Percentiles rank a stretch among this genome's conserved stretches.
Conservation (phyloP, 2,113 vertebrate genomes). For the Triplophysa siluroides region DNA sequence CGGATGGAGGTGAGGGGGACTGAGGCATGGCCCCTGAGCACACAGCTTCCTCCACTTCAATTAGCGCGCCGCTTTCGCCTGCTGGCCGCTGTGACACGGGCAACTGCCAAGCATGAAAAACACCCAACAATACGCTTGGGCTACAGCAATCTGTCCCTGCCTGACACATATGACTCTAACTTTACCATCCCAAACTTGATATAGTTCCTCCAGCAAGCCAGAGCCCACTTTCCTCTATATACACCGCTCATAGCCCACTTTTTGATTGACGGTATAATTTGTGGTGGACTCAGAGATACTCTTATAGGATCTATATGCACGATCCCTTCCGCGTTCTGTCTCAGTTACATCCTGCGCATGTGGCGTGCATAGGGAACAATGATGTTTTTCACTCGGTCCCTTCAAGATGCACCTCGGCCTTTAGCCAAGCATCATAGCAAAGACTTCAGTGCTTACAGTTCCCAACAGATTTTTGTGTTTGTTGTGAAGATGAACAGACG, state of each 20-base stretch:
- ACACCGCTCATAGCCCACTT: background rate
- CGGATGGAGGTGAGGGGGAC: constrained; percentile 22
- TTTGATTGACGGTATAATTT: constrained; percentile 24
- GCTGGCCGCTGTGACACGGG: constrained; percentile 30
- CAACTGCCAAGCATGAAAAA: constrained; percentile 35
- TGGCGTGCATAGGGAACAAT: too few species aligned
- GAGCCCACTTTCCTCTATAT: background rate
- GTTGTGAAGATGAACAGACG: too few species aligned
- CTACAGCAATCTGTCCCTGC: constrained; percentile 35
- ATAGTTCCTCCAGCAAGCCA: constrained; percentile 12
- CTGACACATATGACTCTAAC: constrained; percentile 26
- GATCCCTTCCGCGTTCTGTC: too few species aligned
- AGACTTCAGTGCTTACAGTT: too few species aligned
- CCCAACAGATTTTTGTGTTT: too few species aligned
- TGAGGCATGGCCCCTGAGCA: constrained; percentile 26
- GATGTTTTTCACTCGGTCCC: too few species aligned
- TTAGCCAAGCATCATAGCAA: too few species aligned
- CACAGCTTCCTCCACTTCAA: constrained; percentile 51
- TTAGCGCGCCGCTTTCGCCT: constrained; percentile 49
- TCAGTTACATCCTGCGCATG: too few species aligned
- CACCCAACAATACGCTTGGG: constrained; percentile 19
- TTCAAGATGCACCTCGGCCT: too few species aligned
- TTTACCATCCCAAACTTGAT: constrained; percentile 17
- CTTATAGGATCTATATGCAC: too few species aligned
- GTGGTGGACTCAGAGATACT: background rate